A percentile compares a stretch with the other conserved stretches of the same genome.
These are phyloP conservation scores for Pangasius sanitwongsei DNA, from an alignment of 2,797 vertebrate species.

Conservation along the genomic window DNA sequence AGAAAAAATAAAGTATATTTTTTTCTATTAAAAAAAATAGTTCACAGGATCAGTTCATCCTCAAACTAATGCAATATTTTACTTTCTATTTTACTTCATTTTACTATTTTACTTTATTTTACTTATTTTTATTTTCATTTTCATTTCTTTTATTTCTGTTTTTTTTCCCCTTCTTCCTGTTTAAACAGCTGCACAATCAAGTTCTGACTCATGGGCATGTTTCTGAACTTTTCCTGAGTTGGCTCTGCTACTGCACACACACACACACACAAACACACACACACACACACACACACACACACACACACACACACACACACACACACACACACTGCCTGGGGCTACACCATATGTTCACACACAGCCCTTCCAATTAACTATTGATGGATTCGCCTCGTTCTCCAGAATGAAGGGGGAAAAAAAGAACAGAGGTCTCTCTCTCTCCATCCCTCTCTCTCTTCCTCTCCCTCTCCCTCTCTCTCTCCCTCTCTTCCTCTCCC, in stretches of 20 bases:
- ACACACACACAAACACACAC: neutral
- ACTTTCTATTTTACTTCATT: neutral
- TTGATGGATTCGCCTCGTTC: slow-evolving; percentile 33
- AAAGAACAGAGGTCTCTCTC: neutral
- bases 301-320: slow-evolving; percentile 32
- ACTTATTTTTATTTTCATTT: neutral
- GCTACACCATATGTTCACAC: slow-evolving; percentile 31
- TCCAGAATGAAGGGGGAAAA: neutral
- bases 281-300: slow-evolving; percentile 7
- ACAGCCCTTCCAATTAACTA: slow-evolving; percentile 28
- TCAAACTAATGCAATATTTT: neutral
- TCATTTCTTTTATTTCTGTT: neutral
- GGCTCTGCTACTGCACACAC: neutral
- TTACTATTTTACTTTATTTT: too few relatives aligned
- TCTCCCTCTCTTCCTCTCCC: neutral
- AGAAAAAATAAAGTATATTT: slow-evolving; percentile 17
- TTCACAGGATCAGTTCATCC: too few relatives aligned
- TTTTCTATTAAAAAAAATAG: too few relatives aligned
- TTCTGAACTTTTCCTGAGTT: neutral
- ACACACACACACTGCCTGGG: slow-evolving; percentile 24
- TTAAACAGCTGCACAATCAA: neutral
- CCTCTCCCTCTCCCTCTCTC: neutral
- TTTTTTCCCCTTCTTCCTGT: neutral
- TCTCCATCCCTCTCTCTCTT: neutral
- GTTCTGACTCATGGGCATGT: neutral